Percentiles rank a stretch among this genome's conserved stretches.
These are phyloP conservation scores for Tichodroma muraria DNA, from an alignment of 2,113 vertebrate species.

Conservation along the genomic window DNA sequence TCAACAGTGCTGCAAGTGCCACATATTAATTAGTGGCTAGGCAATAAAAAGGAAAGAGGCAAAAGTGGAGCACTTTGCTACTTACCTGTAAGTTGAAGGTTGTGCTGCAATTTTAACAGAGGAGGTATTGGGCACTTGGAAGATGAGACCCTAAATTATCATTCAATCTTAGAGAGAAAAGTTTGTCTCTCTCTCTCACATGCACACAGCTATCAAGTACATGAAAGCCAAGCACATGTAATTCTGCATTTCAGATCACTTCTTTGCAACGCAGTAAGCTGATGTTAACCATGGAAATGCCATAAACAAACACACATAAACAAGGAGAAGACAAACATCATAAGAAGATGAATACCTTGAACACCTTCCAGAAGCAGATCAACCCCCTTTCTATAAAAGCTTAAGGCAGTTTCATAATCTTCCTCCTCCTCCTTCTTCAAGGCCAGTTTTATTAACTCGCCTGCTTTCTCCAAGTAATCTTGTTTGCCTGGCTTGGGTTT, in stretches of 20 bases:
- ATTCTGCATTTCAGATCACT: neutral
- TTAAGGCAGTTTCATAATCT: constrained; percentile 87
- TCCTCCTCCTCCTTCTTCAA: constrained; percentile 88
- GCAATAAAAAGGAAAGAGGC: constrained; percentile 25
- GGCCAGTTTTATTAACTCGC: constrained; percentile 87
- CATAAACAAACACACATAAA: neutral
- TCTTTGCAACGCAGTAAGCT: neutral
- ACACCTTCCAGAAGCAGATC: constrained; percentile 95
- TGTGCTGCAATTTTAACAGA: neutral
- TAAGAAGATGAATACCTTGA: constrained; percentile 79
- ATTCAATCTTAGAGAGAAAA: neutral
- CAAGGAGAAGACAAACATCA: neutral
- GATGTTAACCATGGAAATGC: neutral
- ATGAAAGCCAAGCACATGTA: neutral
- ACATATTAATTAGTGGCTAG: constrained; percentile 46
- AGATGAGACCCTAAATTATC: neutral
- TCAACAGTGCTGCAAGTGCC: constrained; percentile 41
- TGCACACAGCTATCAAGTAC: neutral
- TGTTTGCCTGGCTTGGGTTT: constrained; percentile 75
- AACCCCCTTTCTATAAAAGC: constrained; percentile 88
- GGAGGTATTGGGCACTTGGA: neutral
- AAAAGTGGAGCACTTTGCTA: constrained; percentile 17
- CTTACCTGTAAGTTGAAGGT: constrained; percentile 21
- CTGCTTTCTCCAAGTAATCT: constrained; percentile 90
- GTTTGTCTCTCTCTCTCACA: neutral